Conservation (phyloP, 2,888 invertebrate species). For the Leptopilina drosophilae region DNA sequence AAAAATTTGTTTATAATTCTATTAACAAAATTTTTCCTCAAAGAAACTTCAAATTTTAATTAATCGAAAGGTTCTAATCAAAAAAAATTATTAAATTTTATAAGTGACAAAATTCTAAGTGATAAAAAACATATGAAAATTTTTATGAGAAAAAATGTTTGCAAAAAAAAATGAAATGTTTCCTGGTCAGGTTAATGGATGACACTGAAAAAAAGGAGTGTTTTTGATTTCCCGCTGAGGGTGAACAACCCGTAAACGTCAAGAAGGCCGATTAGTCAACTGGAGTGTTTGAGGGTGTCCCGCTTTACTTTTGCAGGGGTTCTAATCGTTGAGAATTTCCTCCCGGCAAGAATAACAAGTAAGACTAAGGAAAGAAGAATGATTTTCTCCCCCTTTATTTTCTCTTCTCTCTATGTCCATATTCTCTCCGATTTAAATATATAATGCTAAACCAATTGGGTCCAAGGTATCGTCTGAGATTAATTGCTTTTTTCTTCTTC, state of each 20-base stretch:
- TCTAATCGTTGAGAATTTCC: slow-evolving; percentile 67
- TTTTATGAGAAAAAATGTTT: too few species aligned
- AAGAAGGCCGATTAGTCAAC: slow-evolving; percentile 69
- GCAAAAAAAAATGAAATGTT: too few species aligned
- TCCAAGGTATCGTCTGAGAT: slow-evolving; percentile 39
- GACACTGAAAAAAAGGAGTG: slow-evolving; percentile 49
- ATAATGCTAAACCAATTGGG: slow-evolving; percentile 22
- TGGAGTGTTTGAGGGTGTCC: slow-evolving; percentile 8
- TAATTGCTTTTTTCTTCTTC: neutral
- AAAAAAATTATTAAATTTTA: too few species aligned
- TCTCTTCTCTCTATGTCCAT: slow-evolving; percentile 19
- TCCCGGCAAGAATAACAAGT: slow-evolving; percentile 30
- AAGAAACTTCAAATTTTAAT: too few species aligned
- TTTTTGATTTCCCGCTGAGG: too few species aligned
- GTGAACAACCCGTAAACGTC: slow-evolving; percentile 62
- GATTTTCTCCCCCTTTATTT: slow-evolving; percentile 34
- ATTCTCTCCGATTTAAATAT: neutral
- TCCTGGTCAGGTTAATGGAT: slow-evolving; percentile 1
- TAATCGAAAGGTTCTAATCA: too few species aligned
- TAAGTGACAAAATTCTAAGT: too few species aligned
- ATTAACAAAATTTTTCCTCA: too few species aligned
- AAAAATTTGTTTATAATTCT: too few species aligned
- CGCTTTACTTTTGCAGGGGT: slow-evolving; percentile 51
- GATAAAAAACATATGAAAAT: too few species aligned
- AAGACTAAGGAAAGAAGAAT: slow-evolving; percentile 35